Conservation (phyloP, 2,797 vertebrate species). For the Chelonia mydas region DNA sequence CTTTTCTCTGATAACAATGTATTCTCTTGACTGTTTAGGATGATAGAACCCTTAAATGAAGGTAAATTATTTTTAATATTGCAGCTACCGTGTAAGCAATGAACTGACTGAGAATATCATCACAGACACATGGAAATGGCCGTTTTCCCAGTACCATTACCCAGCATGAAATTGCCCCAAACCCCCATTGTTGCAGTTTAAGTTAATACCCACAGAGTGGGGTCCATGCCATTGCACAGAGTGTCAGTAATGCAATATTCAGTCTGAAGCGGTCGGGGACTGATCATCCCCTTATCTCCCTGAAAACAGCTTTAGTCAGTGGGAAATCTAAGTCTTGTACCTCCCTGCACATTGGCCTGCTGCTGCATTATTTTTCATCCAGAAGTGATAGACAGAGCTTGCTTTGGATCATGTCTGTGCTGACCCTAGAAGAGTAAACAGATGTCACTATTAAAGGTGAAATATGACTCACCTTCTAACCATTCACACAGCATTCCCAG, state of each 20-base stretch:
- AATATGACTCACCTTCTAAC: not conserved
- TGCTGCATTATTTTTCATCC: conserved; percentile 29
- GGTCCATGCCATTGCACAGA: not conserved
- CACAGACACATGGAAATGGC: not conserved
- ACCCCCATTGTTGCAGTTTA: not conserved
- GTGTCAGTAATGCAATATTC: conserved; percentile 27
- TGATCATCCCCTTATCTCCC: conserved; percentile 47
- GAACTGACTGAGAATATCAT: not conserved
- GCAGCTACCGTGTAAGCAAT: not conserved
- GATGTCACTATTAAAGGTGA: conserved; percentile 13
- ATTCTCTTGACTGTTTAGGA: not conserved
- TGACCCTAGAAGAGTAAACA: conserved; percentile 53
- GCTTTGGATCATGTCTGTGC: conserved; percentile 53
- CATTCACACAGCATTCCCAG: not conserved
- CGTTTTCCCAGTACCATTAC: not conserved
- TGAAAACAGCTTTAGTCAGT: conserved; percentile 17
- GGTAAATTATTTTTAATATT: not conserved
- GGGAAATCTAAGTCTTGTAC: not conserved
- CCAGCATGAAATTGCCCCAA: conserved; percentile 35
- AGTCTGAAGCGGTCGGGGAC: not conserved
- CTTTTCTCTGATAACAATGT: not conserved
- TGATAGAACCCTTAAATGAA: not conserved
- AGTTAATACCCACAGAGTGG: conserved; percentile 31
- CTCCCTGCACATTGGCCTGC: not conserved
- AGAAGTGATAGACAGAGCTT: conserved; percentile 42